Conservation (phyloP, 2,888 invertebrate genomes). For the Furcula furcula region DNA sequence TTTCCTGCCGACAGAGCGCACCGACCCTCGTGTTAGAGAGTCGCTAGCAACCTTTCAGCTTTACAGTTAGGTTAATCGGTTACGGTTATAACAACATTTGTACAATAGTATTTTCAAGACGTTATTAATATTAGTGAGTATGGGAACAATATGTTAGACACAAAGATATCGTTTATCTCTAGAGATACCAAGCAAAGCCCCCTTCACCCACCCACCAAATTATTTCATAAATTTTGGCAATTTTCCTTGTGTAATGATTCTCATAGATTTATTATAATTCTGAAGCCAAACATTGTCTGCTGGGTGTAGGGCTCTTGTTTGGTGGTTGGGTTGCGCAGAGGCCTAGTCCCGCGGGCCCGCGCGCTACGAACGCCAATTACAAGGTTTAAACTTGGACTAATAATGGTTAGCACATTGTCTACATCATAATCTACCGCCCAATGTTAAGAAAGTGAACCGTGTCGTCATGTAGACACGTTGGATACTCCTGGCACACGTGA, state of each 20-base stretch:
- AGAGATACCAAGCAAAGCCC: constrained; percentile 83
- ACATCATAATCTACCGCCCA: constrained; percentile 36
- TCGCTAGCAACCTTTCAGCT: constrained; percentile 29
- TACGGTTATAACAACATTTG: neutral
- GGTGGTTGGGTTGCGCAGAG: constrained; percentile 81
- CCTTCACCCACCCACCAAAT: constrained; percentile 83
- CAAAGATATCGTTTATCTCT: constrained; percentile 32
- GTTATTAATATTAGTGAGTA: constrained; percentile 7
- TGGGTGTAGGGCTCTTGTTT: constrained; percentile 82
- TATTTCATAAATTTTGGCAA: constrained; percentile 51
- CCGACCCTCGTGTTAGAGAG: constrained; percentile 66
- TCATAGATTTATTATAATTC: constrained; percentile 7
- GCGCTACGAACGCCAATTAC: constrained; percentile 50
- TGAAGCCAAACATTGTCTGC: constrained; percentile 52
- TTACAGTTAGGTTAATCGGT: neutral
- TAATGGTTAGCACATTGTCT: constrained; percentile 59
- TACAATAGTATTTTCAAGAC: constrained; percentile 13
- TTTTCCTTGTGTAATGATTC: constrained; percentile 1
- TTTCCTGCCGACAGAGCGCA: constrained; percentile 67
- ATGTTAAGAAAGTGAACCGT: constrained; percentile 32
- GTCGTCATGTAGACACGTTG: constrained; percentile 51
- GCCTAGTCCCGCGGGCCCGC: constrained; percentile 76
- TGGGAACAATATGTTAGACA: constrained; percentile 14
- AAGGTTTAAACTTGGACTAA: constrained; percentile 40
- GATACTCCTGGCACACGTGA: constrained; percentile 3